Evolutionary conservation across 1,140 invertebrate species (phyloP), one percentile per base, ranked within the genome.

Genomic region (Brachionus sp.): DNA sequence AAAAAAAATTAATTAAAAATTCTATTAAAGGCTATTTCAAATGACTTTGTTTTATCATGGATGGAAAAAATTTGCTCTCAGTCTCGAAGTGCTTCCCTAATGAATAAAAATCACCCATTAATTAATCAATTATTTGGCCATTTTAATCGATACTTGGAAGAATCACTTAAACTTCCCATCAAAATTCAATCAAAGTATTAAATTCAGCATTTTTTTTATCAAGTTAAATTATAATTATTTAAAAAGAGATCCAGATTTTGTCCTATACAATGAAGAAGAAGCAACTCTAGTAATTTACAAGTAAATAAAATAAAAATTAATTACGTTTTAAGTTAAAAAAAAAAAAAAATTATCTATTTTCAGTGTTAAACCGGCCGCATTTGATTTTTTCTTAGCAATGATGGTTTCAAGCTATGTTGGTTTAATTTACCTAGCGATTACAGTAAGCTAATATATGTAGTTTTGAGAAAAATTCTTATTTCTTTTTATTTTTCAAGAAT

Each of bases 361-460:
- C 90, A 95, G 94, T 89, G 96, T 98, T 5, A 98, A 98, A 87
- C 96, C 96, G 84, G 96, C 96, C 29, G 92, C 98, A 62, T 98
- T 98, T 90, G 96, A 98, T 91, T 92, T 98, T 46, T 93, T 98
- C 84, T 91, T 98, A 2, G 96, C 95, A 7, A 86, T 95, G 83
- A 92, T 92, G 37, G 97, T 98, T 86, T 90, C 92, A 44, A 89
- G 92, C 7, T 98, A 98, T 88, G 90, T 98, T 64, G 91, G 91
- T 39, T 84, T 92, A 6, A 91, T 97, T 10, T 98, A 97, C 88
- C 90, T 95, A 62, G 90, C 92, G 64, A 92, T 96, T 66, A 93
- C 94, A 87, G 92, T 92, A 88, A 87, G 84, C 37, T 68, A 33
- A 13, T 33, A 6, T 3, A 5, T n/a, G 35, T 33, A 68, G 10